A percentile compares a stretch with the other conserved stretches of the same genome.
These are phyloP conservation scores for Lucilia cuprina DNA, from an alignment of 1,140 invertebrate species.

Conservation along the genomic window DNA sequence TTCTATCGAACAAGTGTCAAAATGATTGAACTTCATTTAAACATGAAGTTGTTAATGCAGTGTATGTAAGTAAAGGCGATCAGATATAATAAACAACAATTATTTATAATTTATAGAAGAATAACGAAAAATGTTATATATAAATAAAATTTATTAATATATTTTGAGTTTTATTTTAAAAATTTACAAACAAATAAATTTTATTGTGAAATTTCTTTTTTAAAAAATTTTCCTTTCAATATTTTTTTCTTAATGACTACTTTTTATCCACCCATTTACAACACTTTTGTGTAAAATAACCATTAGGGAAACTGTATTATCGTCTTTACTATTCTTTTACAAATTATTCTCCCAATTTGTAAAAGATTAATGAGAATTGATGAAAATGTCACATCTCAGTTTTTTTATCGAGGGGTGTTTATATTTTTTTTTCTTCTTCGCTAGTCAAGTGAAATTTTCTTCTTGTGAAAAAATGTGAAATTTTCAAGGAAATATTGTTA, in stretches of 20 bases:
- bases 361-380: conserved; percentile 4
- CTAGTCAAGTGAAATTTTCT: conserved; percentile 11
- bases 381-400: background rate
- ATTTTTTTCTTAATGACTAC: background rate
- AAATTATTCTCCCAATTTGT: background rate
- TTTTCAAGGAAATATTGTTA: conserved; percentile 1
- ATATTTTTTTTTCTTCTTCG: conserved; percentile 7
- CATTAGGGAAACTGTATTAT: background rate
- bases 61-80: no score
- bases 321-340: background rate
- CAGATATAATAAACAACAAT: no score
- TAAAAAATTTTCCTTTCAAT: no score
- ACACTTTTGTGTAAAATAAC: background rate
- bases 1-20: no score
- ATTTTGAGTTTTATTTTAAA: no score
- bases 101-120: no score
- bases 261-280: background rate
- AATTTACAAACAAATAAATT: no score
- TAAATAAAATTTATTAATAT: no score
- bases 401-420: conserved; percentile 9
- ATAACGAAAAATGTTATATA: no score
- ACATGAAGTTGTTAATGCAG: no score
- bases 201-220: no score
- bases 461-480: background rate
- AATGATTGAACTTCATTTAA: no score